Evolutionary conservation across 2,797 vertebrate species (phyloP), one percentile per base, ranked within the genome.

Genomic region (Botia kubotai): DNA sequence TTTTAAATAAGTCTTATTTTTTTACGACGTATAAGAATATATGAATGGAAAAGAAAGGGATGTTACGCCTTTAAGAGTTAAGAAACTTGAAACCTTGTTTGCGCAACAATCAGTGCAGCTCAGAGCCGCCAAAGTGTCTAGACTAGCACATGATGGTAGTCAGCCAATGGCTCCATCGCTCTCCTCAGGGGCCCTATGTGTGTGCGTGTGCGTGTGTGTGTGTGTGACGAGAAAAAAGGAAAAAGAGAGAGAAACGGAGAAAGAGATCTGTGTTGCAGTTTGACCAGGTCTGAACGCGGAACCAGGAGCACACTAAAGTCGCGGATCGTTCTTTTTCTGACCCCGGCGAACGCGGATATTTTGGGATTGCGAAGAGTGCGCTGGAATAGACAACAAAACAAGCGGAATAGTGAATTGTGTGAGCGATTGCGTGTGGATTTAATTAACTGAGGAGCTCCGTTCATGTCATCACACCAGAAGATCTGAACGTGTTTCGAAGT

Each of bases 81-180:
- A 95, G 95, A 94, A 95, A 96, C 95, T 93, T 90, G 95, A 96
- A 93, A 94, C 95, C 93, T 94, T 96, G 95, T 97, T 96, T 97
- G 95, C 95, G 95, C 95, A 96, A 96, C 94, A 93, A 94, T 93
- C 94, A 94, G 94, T 92, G 94, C 95, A 93, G 93, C 93, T 90
- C 90, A 85, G 93, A 94, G 95, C 95, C 96, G 96, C 95, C 96
- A 95, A 94, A 96, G 95, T 96, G 96, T 96, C 96, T 97, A 96
- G 96, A 96, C 96, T 93, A 95, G 94, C 95, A 96, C 94, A 94
- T 96, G 96, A 95, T 93, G 92, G 94, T 92, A 95, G 95, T 93
- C 95, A 96, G 97, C 97, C 97, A 98, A 98, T 98, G 95, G 95
- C 95, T 95, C 95, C 95, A 92, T 91, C 93, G 94, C 95, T 95